These are phyloP conservation scores for Eupleurogrammus muticus DNA, from an alignment of 2,797 vertebrate genomes.

Conservation along the genomic window DNA sequence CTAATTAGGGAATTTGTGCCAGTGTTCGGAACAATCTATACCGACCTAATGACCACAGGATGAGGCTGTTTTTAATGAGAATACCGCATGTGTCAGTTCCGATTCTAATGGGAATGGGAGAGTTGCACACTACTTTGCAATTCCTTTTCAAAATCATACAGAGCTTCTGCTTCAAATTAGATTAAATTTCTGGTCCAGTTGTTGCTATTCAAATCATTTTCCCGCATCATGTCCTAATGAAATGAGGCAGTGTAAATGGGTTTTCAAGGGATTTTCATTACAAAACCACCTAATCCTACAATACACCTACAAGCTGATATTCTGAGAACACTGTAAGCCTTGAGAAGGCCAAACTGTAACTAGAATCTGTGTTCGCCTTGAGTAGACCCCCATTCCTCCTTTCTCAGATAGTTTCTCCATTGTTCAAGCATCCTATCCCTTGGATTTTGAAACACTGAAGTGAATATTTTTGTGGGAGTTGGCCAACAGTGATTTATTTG, in stretches of 20 bases:
- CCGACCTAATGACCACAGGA: conserved; percentile 23
- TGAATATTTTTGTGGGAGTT: conserved; percentile 22
- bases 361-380: conserved; percentile 15
- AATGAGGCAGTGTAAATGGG: background rate
- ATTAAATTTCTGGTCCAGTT: background rate
- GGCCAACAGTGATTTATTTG: conserved; percentile 31
- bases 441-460: conserved; percentile 9
- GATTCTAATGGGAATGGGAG: conserved; percentile 15
- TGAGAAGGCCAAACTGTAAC: background rate
- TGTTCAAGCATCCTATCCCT: conserved; percentile 34
- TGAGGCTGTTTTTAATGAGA: conserved; percentile 41
- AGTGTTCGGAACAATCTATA: conserved; percentile 21
- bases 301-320: conserved; percentile 7
- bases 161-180: conserved; percentile 23
- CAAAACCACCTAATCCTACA: background rate
- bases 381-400: conserved; percentile 13
- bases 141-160: conserved; percentile 26
- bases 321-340: conserved; percentile 21
- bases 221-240: background rate
- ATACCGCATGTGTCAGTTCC: conserved; percentile 3
- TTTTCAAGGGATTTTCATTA: conserved; percentile 9
- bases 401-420: conserved; percentile 39
- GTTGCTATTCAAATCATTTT: conserved; percentile 23
- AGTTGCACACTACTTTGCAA: conserved; percentile 7
- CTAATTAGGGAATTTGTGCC: conserved; percentile 45